These are phyloP conservation scores for Dendroctonus valens DNA, from an alignment of 1,140 invertebrate species.

Conservation along the genomic window DNA sequence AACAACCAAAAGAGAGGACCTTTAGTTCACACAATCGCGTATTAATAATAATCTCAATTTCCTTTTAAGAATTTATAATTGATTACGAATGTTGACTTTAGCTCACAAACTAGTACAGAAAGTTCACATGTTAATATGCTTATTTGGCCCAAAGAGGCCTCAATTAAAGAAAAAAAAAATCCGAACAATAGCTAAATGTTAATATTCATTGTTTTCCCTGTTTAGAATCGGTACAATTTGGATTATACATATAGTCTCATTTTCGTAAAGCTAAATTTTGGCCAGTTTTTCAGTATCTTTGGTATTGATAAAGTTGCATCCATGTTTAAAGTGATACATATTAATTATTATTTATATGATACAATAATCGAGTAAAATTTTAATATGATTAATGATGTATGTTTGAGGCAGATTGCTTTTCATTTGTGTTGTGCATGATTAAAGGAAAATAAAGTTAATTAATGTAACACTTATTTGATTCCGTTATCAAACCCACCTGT, in stretches of 20 bases:
- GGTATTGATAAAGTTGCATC: constrained; percentile 3
- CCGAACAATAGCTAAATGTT: not conserved
- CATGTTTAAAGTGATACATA: constrained; percentile 20
- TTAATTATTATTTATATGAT: constrained; percentile 12
- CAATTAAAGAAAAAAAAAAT: not conserved
- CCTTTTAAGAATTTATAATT: not conserved
- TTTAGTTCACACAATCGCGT: too few species aligned
- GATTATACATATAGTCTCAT: too few species aligned
- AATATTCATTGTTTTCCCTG: not conserved
- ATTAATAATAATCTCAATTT: too few species aligned
- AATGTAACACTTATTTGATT: too few species aligned
- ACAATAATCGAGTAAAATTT: constrained; percentile 18
- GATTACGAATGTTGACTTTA: not conserved
- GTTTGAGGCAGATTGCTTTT: constrained; percentile 29
- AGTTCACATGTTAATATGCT: too few species aligned
- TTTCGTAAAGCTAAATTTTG: not conserved
- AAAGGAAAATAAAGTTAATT: constrained; percentile 29
- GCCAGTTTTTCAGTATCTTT: not conserved
- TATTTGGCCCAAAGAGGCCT: too few species aligned
- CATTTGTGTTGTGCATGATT: constrained; percentile 32
- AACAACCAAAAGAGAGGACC: too few species aligned
- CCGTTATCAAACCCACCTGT: too few species aligned
- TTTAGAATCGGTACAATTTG: not conserved
- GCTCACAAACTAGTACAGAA: too few species aligned
- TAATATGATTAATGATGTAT: constrained; percentile 12